Conservation (phyloP, 2,797 vertebrate genomes). For the Helarctos malayanus region DNA sequence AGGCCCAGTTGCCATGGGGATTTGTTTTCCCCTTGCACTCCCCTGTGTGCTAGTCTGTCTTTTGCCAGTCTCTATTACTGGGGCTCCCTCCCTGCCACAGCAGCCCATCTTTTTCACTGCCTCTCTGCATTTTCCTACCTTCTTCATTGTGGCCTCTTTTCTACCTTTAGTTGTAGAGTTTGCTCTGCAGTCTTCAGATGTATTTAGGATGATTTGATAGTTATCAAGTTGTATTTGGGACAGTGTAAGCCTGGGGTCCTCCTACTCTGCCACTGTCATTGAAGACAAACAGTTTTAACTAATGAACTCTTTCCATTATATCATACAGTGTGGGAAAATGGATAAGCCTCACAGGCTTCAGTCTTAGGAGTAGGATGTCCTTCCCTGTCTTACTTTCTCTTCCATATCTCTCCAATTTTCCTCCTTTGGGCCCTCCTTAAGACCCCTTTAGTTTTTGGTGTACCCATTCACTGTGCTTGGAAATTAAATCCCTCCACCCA, state of each 20-base stretch:
- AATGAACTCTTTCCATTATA: neutral
- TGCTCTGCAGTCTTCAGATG: neutral
- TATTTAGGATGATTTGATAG: neutral
- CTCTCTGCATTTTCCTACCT: neutral
- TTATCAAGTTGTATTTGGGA: neutral
- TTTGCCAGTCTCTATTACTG: neutral
- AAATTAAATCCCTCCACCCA: neutral
- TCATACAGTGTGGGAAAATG: neutral
- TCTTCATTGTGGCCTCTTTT: neutral
- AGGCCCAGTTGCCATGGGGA: neutral
- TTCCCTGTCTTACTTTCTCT: neutral
- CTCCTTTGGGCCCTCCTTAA: neutral
- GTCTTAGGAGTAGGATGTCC: neutral
- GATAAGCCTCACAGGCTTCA: neutral
- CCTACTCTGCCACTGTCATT: neutral
- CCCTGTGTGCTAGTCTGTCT: neutral
- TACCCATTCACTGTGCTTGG: neutral
- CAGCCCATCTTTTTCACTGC: neutral
- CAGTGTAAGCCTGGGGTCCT: neutral
- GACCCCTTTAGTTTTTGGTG: neutral
- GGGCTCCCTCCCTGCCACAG: neutral
- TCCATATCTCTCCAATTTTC: neutral
- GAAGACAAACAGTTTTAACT: neutral
- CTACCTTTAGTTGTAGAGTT: neutral
- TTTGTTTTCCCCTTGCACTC: neutral